phyloP scores from a whole-genome alignment of 1,140 invertebrate genomes.

The Cecropterus lyciades region DNA sequence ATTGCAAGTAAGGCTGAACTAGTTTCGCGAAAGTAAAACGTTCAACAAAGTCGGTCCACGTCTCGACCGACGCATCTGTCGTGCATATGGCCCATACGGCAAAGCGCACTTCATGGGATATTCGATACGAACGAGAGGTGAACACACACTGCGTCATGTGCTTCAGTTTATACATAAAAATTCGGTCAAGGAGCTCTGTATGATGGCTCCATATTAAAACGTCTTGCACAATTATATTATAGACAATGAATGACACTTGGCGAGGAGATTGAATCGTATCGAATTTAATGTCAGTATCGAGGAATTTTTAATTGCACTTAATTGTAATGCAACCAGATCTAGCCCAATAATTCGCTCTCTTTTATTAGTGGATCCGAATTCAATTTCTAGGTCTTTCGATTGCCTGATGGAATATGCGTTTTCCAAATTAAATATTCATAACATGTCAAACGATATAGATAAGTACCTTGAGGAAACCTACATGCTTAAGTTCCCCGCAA shows the following conservation, averaged over 20 bases:
- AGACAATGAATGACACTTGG: slow-evolving; percentile 14
- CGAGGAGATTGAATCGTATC: slow-evolving; percentile 27
- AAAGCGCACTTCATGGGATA: slow-evolving; percentile 58
- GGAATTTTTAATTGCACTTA: slow-evolving; percentile 5
- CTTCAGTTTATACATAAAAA: slow-evolving; percentile 57
- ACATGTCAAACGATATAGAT: too few relatives aligned
- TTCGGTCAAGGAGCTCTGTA: slow-evolving; percentile 58
- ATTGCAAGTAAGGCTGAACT: not conserved
- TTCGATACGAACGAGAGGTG: slow-evolving; percentile 57
- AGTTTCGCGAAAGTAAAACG: slow-evolving; percentile 31
- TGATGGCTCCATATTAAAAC: slow-evolving; percentile 12
- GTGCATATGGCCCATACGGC: slow-evolving; percentile 64
- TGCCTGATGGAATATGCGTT: too few relatives aligned
- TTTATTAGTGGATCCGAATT: too few relatives aligned
- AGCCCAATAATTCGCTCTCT: too few relatives aligned
- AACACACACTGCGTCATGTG: slow-evolving; percentile 56
- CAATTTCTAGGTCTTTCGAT: too few relatives aligned
- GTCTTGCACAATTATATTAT: slow-evolving; percentile 14
- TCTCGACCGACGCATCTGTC: slow-evolving; percentile 62
- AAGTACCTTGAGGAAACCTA: too few relatives aligned
- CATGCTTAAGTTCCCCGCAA: too few relatives aligned
- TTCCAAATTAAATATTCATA: too few relatives aligned
- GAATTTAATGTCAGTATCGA: slow-evolving; percentile 22
- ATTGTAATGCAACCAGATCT: not conserved
- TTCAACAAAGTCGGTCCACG: slow-evolving; percentile 40